phyloP scores from a whole-genome alignment of 2,888 invertebrate genomes.

The Abscondita cerata region DNA sequence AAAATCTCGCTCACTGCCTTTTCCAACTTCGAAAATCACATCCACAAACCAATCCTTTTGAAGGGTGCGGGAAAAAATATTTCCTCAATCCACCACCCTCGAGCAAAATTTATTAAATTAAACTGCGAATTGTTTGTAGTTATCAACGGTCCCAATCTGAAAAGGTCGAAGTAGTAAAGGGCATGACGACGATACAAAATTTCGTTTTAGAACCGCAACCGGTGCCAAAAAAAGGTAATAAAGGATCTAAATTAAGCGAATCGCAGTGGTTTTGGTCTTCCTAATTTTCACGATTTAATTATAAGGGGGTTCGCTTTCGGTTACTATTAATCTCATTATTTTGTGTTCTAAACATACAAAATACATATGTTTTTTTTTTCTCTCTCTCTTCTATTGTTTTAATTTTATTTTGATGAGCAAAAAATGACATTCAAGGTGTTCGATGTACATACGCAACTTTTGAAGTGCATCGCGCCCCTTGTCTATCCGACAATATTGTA shows the following conservation, averaged over 20 bases:
- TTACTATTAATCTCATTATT: conserved; percentile 8
- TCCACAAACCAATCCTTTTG: too few species aligned
- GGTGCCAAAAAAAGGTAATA: conserved; percentile 26
- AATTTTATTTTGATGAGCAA: too few species aligned
- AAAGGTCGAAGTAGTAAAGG: conserved; percentile 55
- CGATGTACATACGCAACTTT: too few species aligned
- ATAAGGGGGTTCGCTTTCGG: background rate
- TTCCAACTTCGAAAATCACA: too few species aligned
- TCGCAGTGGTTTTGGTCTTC: conserved; percentile 22
- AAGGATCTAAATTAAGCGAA: conserved; percentile 10
- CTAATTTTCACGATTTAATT: background rate
- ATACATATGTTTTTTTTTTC: conserved; percentile 25
- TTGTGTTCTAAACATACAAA: background rate
- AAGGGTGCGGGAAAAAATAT: too few species aligned
- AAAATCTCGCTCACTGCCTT: too few species aligned
- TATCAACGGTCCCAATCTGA: conserved; percentile 61
- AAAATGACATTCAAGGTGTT: too few species aligned
- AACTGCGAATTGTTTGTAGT: conserved; percentile 54
- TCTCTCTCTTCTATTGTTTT: background rate
- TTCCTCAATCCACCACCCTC: too few species aligned
- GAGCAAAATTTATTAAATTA: too few species aligned
- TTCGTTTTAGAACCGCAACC: conserved; percentile 54
- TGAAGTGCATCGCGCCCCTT: too few species aligned
- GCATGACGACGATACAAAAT: conserved; percentile 57
- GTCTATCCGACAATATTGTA: too few species aligned